These are phyloP conservation scores for Neria commutata DNA, from an alignment of 2,888 invertebrate species.

Conservation along the genomic window DNA sequence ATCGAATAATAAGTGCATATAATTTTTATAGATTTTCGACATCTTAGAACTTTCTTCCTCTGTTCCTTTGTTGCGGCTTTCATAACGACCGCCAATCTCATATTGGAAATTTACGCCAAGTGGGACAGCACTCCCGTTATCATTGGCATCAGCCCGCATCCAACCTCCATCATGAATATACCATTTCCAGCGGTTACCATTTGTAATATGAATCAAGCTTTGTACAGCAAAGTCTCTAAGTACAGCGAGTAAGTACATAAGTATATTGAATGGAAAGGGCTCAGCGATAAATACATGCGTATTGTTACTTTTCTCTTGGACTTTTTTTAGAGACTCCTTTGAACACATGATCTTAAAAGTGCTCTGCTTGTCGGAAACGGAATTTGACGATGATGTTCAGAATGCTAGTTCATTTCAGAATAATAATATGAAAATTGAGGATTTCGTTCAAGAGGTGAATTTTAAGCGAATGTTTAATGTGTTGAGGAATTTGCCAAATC, in stretches of 20 bases:
- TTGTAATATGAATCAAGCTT: constrained; percentile 84
- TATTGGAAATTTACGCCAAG: constrained; percentile 73
- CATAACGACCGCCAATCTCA: constrained; percentile 65
- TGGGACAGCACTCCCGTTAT: constrained; percentile 79
- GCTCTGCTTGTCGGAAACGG: constrained; percentile 33
- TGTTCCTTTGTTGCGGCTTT: constrained; percentile 71
- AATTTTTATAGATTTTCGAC: not conserved
- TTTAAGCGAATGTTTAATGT: too few relatives aligned
- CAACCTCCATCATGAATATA: constrained; percentile 70
- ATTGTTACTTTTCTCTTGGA: not conserved
- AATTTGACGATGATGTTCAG: constrained; percentile 12
- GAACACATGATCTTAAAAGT: constrained; percentile 39
- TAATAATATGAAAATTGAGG: constrained; percentile 35
- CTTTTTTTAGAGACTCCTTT: constrained; percentile 34
- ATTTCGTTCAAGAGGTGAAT: constrained; percentile 38
- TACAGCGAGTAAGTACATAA: constrained; percentile 48
- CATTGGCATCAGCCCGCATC: constrained; percentile 75
- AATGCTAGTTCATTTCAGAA: constrained; percentile 4
- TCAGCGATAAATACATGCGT: not conserved
- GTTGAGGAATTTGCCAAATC: too few relatives aligned
- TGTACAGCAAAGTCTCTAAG: constrained; percentile 68
- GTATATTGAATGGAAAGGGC: not conserved
- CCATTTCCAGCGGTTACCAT: constrained; percentile 85
- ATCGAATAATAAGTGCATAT: not conserved
- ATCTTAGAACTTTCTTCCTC: constrained; percentile 73